Evolutionary conservation across 2,113 vertebrate species (phyloP).

Genomic region (Gavialis gangeticus): DNA sequence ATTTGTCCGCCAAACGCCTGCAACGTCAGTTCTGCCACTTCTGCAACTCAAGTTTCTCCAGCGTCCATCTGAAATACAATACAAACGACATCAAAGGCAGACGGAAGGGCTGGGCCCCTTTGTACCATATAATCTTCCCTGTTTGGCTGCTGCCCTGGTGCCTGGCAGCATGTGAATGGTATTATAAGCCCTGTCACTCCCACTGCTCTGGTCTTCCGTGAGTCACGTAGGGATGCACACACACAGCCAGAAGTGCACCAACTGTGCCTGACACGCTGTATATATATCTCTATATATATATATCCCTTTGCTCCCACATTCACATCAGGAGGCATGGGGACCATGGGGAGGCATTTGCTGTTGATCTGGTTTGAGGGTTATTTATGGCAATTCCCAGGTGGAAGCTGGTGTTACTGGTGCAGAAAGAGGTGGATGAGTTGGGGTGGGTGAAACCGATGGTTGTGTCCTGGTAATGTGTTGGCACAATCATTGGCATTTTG

Average conservation of each 20-base stretch:
- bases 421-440: neutral
- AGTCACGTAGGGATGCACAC: fast-evolving
- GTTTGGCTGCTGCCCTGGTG: neutral
- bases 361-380: neutral
- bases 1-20: neutral
- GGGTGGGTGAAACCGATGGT: neutral
- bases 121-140: neutral
- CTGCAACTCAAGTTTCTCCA: neutral
- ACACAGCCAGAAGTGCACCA: neutral
- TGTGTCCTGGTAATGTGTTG: fast-evolving
- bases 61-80: neutral
- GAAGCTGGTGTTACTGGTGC: fast-evolving
- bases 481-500: neutral
- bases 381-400: neutral
- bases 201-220: fast-evolving
- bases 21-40: neutral
- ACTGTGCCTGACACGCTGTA: fast-evolving
- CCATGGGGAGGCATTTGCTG: fast-evolving
- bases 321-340: fast-evolving
- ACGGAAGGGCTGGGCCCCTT: neutral
- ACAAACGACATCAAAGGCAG: neutral
- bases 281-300: no score
- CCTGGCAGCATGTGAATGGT: neutral
- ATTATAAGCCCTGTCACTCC: neutral
- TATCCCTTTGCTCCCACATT: fast-evolving